A percentile compares a stretch with the other conserved stretches of the same genome.
These are phyloP conservation scores for Cathartes aura DNA, from an alignment of 2,113 vertebrate genomes.

Conservation along the genomic window DNA sequence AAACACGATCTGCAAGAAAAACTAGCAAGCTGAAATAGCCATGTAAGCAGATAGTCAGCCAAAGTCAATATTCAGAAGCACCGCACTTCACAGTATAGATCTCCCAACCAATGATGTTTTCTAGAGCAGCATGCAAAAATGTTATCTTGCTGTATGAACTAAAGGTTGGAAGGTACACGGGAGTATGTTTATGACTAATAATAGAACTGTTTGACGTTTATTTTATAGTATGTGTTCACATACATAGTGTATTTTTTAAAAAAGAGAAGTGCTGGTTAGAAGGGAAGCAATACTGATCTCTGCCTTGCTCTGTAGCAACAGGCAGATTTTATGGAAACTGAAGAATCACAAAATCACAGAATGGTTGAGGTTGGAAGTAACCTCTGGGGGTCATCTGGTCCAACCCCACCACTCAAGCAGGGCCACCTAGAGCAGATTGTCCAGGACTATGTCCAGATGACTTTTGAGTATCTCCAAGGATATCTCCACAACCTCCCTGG, in stretches of 20 bases:
- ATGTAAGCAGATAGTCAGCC: not conserved
- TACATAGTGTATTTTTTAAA: not conserved
- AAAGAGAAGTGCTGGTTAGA: not conserved
- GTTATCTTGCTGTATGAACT: not conserved
- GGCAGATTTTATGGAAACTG: not conserved
- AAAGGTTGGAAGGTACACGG: not conserved
- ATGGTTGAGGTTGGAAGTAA: not conserved
- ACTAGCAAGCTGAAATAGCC: not conserved
- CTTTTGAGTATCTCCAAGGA: not conserved
- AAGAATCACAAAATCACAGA: not conserved
- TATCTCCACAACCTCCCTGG: not conserved
- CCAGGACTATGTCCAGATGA: not conserved
- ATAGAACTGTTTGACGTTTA: not conserved
- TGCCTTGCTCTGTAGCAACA: not conserved
- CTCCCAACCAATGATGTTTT: not conserved
- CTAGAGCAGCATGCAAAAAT: not conserved
- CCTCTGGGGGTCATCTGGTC: not conserved
- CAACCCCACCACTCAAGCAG: not conserved
- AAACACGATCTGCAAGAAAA: not conserved
- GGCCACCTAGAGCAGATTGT: not conserved
- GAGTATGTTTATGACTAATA: not conserved
- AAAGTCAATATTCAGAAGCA: not conserved
- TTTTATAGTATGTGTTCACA: not conserved
- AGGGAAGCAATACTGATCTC: not conserved
- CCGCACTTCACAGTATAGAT: not conserved